Evolutionary conservation across 2,888 invertebrate species (phyloP).

Genomic region (Epinotia brunnichana): DNA sequence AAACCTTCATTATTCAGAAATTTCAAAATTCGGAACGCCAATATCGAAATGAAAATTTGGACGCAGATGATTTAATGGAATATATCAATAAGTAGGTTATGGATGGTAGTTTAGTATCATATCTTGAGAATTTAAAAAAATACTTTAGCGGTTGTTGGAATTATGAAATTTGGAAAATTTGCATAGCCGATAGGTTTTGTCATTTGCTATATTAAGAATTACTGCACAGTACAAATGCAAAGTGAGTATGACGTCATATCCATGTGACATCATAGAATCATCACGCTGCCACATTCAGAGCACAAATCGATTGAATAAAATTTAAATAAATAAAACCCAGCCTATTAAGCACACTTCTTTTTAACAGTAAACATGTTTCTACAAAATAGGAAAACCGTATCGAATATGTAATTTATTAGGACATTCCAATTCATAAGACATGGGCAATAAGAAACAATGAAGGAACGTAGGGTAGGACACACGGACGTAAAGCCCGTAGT

Average conservation of each 20-base stretch:
- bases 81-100: too few species aligned
- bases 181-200: too few species aligned
- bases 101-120: too few species aligned
- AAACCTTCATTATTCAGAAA: too few species aligned
- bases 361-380: constrained; percentile 12
- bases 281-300: neutral
- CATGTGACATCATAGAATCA: neutral
- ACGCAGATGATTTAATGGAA: too few species aligned
- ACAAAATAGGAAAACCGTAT: constrained; percentile 11
- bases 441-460: constrained; percentile 43
- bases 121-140: too few species aligned
- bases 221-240: neutral
- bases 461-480: constrained; percentile 8
- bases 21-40: too few species aligned
- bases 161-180: too few species aligned
- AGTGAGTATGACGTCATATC: neutral
- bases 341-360: constrained; percentile 14
- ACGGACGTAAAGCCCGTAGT: constrained; percentile 43
- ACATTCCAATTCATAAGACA: constrained; percentile 21
- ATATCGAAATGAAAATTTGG: too few species aligned
- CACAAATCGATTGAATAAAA: constrained; percentile 7
- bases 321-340: constrained; percentile 10
- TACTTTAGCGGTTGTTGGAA: too few species aligned
- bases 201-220: neutral
- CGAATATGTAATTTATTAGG: constrained; percentile 6